These are phyloP conservation scores for Pelochelys cantorii DNA, from an alignment of 2,797 vertebrate species.

Conservation along the genomic window DNA sequence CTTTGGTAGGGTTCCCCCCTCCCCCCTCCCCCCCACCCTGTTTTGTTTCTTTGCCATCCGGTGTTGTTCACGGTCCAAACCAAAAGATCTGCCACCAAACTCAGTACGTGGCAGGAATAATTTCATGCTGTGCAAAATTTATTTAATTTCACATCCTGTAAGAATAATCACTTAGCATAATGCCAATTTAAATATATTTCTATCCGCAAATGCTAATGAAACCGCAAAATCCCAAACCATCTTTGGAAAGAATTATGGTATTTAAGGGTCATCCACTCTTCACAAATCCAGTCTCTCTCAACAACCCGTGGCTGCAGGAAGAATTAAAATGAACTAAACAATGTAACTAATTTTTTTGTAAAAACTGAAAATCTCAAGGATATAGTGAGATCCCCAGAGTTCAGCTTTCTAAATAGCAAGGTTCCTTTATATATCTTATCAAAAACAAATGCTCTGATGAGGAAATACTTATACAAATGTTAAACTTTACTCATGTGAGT, in stretches of 20 bases:
- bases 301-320: neutral
- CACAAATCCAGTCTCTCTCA: conserved; percentile 7
- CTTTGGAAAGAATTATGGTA: conserved; percentile 32
- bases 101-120: conserved; percentile 80
- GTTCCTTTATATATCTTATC: neutral
- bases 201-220: conserved; percentile 81
- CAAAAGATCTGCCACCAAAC: conserved; percentile 80
- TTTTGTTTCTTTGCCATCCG: conserved; percentile 50
- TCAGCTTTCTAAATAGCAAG: neutral
- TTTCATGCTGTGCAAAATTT: conserved; percentile 83
- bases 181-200: conserved; percentile 84
- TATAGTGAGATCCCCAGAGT: neutral
- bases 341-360: conserved; percentile 9
- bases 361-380: neutral
- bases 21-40: neutral
- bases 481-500: neutral
- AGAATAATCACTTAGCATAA: conserved; percentile 87
- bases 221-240: conserved; percentile 63
- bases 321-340: conserved; percentile 2
- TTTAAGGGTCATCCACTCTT: conserved; percentile 23
- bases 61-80: conserved; percentile 74
- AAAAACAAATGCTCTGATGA: neutral
- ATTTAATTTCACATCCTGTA: conserved; percentile 84
- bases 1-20: conserved; percentile 77
- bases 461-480: neutral